These are phyloP conservation scores for Girardinichthys multiradiatus DNA, from an alignment of 2,113 vertebrate species.

Conservation along the genomic window DNA sequence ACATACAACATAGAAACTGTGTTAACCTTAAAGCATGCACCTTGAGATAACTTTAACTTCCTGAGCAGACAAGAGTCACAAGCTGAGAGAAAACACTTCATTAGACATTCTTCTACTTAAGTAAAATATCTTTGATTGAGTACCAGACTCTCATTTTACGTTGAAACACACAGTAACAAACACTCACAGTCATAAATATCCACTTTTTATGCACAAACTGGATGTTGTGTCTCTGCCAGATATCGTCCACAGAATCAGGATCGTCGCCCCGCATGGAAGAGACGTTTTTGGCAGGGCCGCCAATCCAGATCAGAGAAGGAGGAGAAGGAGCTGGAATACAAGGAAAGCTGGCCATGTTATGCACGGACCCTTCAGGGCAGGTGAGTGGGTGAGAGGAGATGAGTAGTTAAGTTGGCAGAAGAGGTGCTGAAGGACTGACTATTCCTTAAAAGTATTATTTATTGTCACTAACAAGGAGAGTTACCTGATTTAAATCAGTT, in stretches of 20 bases:
- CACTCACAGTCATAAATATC: neutral
- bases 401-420: neutral
- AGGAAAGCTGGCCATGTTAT: slow-evolving; percentile 89
- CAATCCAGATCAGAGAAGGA: slow-evolving; percentile 87
- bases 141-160: neutral
- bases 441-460: too few species aligned
- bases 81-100: neutral
- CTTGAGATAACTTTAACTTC: neutral
- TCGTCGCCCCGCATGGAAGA: slow-evolving; percentile 83
- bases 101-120: neutral
- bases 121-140: neutral
- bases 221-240: slow-evolving; percentile 60
- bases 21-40: too few species aligned
- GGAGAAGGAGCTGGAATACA: slow-evolving; percentile 89
- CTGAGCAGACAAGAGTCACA: neutral
- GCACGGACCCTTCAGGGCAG: slow-evolving; percentile 82
- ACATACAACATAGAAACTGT: too few species aligned
- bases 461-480: too few species aligned
- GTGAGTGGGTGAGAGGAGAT: slow-evolving; percentile 66
- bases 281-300: slow-evolving; percentile 88
- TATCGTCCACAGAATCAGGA: slow-evolving; percentile 85
- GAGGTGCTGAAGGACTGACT: neutral
- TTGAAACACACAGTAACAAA: neutral
- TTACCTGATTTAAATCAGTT: too few species aligned
- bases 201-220: neutral